Evolutionary conservation across 2,888 invertebrate genomes (phyloP), one percentile per base, ranked within the genome.

Genomic region (Bugula neritina): DNA sequence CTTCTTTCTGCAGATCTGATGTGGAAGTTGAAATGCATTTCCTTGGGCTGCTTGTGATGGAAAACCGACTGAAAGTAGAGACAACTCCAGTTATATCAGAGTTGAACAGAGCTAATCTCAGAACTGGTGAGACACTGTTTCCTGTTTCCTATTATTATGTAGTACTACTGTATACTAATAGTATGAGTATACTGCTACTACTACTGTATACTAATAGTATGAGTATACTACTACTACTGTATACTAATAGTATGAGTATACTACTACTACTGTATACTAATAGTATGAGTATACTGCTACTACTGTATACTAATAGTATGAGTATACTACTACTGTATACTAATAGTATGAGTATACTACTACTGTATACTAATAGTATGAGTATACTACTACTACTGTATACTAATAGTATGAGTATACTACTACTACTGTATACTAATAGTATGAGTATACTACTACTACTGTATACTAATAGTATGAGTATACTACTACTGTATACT

Each of bases 41-140:
- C 81, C 85, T 94, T 2, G 95, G 95, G 0, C 88, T 99, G 76
- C 90, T 99, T 17, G 90, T 99, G 10, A 88, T 99, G 86, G 98
- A 99, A 84, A 99, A 99, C 85, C 88, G 94, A 0, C 86, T 99
- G 72, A 98, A 98, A 81, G 89, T 90, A 0, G 92, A 94, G 78
- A 94, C 95, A 0, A 89, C 90, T 0, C 90, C 90, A 0, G 91
- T 94, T 71, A 92, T 98, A 71, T 84, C 90, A 13, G 74, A 78
- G 69, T 86, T 98, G 71, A 91, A 90, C 76, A 87, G 90, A 13
- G 98, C 99, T 0, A 89, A 90, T 77, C 92, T 99, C 43, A 80
- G 85, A n/a, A 91, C 92, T 1, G 89, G 96, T n/a, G 99, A 99
- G 98, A 13, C 21, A 21, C 52, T 13, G 23, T 17, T n/a, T 17